A percentile compares a stretch with the other conserved stretches of the same genome.
These are phyloP conservation scores for Diadophis punctatus DNA, from an alignment of 2,113 vertebrate genomes.

Conservation along the genomic window DNA sequence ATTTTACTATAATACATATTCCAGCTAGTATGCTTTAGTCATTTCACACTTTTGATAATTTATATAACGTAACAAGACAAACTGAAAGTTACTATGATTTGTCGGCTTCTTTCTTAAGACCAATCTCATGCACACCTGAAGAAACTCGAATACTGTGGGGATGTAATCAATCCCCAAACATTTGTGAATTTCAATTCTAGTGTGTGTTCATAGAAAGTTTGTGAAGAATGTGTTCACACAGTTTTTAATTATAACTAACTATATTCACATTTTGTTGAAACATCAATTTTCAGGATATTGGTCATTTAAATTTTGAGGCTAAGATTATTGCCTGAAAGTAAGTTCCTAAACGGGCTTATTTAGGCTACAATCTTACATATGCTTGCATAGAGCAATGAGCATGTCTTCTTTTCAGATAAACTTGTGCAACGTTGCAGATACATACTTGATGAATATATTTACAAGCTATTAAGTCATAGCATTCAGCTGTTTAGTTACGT, in stretches of 20 bases:
- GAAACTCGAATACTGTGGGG: background rate
- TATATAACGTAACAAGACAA: background rate
- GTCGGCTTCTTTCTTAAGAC: slow-evolving; percentile 3
- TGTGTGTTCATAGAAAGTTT: background rate
- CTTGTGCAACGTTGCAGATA: background rate
- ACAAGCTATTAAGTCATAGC: background rate
- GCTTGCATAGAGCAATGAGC: background rate
- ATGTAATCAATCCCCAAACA: background rate
- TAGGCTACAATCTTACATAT: background rate
- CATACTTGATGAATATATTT: background rate
- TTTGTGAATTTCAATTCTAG: background rate
- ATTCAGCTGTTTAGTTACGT: background rate
- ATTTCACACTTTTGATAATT: slow-evolving; percentile 8
- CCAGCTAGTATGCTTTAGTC: background rate
- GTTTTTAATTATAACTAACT: background rate
- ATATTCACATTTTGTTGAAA: background rate
- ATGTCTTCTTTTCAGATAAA: background rate
- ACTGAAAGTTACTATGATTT: background rate
- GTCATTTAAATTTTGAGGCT: background rate
- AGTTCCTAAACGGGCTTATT: background rate
- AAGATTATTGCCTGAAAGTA: background rate
- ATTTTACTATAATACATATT: slow-evolving; percentile 15
- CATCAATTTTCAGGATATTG: background rate
- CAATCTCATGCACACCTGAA: background rate
- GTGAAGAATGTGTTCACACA: background rate